Percentiles rank a stretch among this genome's conserved stretches.
These are phyloP conservation scores for Enteromius argenteus DNA, from an alignment of 2,797 vertebrate species.

Conservation along the genomic window DNA sequence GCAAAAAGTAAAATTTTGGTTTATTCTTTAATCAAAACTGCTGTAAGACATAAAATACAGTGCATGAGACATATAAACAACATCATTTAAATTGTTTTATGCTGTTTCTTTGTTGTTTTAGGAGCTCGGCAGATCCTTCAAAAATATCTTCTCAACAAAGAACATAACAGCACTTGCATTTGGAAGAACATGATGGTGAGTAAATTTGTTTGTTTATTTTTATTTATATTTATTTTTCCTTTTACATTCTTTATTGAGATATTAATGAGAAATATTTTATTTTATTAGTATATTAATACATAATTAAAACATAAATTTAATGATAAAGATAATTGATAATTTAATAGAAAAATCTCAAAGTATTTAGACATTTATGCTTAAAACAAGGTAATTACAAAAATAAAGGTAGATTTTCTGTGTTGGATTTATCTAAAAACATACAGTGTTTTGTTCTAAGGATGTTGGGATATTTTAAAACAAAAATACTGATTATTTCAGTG, in stretches of 20 bases:
- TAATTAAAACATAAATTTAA: background rate
- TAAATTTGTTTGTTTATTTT: background rate
- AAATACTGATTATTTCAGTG: background rate
- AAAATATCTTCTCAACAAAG: background rate
- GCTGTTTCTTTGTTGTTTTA: background rate
- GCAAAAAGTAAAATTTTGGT: background rate
- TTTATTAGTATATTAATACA: background rate
- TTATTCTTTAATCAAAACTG: background rate
- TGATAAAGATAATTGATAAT: background rate
- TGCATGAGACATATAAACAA: background rate
- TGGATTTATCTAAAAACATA: background rate
- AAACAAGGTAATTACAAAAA: background rate
- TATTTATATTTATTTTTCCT: background rate
- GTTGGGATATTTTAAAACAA: background rate
- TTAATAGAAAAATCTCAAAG: background rate
- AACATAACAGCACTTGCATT: background rate
- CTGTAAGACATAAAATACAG: background rate
- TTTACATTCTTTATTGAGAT: background rate
- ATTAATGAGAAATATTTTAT: background rate
- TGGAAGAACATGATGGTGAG: background rate
- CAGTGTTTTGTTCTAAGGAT: background rate
- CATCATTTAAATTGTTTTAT: background rate
- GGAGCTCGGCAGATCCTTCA: background rate
- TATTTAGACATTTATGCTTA: background rate
- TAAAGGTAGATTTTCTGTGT: background rate